Evolutionary conservation across 1,140 invertebrate species (phyloP).

Genomic region (Magallana gigas): DNA sequence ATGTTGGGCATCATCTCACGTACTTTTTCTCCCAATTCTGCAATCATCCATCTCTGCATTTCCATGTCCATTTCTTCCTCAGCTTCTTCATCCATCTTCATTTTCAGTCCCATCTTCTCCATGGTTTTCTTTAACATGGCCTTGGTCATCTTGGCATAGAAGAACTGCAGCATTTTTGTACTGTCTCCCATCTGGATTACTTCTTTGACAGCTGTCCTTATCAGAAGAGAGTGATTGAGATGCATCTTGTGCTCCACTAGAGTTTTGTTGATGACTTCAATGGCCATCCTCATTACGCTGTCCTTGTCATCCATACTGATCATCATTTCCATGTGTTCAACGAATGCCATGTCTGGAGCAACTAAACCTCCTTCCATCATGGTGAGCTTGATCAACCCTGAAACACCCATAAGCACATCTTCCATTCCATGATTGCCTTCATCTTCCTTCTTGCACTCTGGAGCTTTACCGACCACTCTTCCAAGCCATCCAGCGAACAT

Average conservation of each 20-base stretch:
- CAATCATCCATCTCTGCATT: slow-evolving; percentile 28
- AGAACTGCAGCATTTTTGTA: slow-evolving; percentile 40
- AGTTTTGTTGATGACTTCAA: slow-evolving; percentile 10
- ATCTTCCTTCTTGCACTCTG: neutral
- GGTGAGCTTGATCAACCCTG: slow-evolving; percentile 5
- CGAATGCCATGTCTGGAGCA: neutral
- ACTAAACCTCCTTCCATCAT: slow-evolving; percentile 12
- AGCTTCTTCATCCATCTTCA: neutral
- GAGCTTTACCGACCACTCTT: neutral
- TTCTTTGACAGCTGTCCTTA: slow-evolving; percentile 19
- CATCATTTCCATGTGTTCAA: slow-evolving; percentile 14
- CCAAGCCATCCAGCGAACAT: slow-evolving; percentile 8
- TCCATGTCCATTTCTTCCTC: slow-evolving; percentile 28
- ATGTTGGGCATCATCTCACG: slow-evolving; percentile 6
- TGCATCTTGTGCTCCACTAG: neutral
- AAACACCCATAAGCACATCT: slow-evolving; percentile 1
- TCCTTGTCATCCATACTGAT: neutral
- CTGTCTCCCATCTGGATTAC: slow-evolving; percentile 1
- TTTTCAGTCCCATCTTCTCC: slow-evolving; percentile 12
- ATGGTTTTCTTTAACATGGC: neutral
- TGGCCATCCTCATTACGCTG: slow-evolving; percentile 1
- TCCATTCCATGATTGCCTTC: slow-evolving; percentile 20
- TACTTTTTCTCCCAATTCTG: neutral
- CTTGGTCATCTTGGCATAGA: slow-evolving; percentile 28
- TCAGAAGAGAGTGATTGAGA: neutral